Conservation (phyloP, 2,797 vertebrate species). For the Macroramphosus scolopax region DNA sequence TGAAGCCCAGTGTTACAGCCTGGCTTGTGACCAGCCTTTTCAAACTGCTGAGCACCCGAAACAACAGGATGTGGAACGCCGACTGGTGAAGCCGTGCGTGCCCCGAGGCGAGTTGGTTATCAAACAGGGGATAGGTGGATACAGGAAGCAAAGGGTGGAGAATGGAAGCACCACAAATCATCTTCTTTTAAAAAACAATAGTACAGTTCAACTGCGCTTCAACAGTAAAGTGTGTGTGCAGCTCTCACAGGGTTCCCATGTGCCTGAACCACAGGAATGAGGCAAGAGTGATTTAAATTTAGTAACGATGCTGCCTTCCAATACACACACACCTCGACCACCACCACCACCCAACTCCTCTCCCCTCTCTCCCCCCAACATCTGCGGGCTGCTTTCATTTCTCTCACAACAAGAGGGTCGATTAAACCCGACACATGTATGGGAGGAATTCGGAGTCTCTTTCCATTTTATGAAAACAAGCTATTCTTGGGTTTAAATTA, state of each 20-base stretch:
- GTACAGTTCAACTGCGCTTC: no score
- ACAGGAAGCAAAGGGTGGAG: background rate
- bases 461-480: slow-evolving; percentile 32
- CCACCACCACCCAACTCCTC: background rate
- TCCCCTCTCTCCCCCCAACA: background rate
- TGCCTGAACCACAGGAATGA: slow-evolving; percentile 45
- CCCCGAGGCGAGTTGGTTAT: no score
- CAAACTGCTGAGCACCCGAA: slow-evolving; percentile 59
- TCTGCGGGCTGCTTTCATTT: slow-evolving; percentile 35
- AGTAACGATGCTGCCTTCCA: slow-evolving; percentile 57
- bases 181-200: no score
- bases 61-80: slow-evolving; percentile 70
- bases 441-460: slow-evolving; percentile 51
- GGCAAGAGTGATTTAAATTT: slow-evolving; percentile 40
- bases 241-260: no score
- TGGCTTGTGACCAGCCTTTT: slow-evolving; percentile 61
- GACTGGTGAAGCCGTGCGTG: no score
- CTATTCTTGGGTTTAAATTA: slow-evolving; percentile 14
- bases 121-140: background rate
- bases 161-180: background rate
- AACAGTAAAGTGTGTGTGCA: no score
- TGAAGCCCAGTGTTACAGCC: slow-evolving; percentile 58
- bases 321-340: slow-evolving; percentile 5
- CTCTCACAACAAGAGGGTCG: slow-evolving; percentile 20
- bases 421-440: slow-evolving; percentile 54